phyloP scores from a whole-genome alignment of 2,113 vertebrate species.

The Atrichornis clamosus region DNA sequence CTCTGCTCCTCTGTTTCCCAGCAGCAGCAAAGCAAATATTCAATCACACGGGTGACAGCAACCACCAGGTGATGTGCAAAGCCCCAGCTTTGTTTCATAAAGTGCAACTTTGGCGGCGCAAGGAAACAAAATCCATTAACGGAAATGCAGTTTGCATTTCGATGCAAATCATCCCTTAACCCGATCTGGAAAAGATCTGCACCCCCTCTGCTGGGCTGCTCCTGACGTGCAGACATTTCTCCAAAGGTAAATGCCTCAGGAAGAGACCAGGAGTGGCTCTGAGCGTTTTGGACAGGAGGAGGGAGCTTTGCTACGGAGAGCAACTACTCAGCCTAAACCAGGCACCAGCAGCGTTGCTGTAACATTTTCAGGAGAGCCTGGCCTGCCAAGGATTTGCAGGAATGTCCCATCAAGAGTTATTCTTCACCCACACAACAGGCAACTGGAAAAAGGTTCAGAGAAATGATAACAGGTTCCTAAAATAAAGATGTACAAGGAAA shows the following conservation, averaged over 20 bases:
- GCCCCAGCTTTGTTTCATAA: not conserved
- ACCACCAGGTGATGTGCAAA: not conserved
- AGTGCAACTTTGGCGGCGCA: not conserved
- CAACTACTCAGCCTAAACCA: not conserved
- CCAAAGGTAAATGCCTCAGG: not conserved
- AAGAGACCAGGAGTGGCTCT: not conserved
- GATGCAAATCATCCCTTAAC: not conserved
- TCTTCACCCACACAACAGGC: not conserved
- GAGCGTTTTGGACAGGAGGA: not conserved
- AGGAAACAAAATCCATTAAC: not conserved
- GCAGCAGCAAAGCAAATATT: not conserved
- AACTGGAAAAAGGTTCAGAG: not conserved
- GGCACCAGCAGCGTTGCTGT: not conserved
- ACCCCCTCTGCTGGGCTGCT: slow-evolving; percentile 60
- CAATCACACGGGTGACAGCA: not conserved
- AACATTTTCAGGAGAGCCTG: not conserved
- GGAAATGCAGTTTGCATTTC: not conserved
- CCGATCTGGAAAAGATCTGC: not conserved
- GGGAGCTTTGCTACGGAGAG: not conserved
- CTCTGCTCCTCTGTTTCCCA: not conserved
- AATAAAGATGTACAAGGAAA: not conserved
- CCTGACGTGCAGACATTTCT: not conserved
- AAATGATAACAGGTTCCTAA: not conserved
- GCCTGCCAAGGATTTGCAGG: not conserved
- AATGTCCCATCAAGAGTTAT: accelerated